Evolutionary conservation across 2,797 vertebrate genomes (phyloP).

Genomic region (Eleutherodactylus coqui): DNA sequence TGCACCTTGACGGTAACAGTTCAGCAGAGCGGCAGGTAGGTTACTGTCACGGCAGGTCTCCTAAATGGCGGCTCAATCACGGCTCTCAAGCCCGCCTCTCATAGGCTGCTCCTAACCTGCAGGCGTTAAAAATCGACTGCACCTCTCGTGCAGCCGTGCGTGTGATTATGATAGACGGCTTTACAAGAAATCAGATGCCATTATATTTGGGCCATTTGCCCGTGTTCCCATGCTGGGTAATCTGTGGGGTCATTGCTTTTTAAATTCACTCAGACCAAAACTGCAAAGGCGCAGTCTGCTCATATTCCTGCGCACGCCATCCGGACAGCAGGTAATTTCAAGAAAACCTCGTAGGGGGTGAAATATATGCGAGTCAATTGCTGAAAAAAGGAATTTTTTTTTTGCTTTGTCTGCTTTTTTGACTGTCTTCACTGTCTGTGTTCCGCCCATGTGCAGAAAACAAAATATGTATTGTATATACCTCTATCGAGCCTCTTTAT

Average conservation of each 20-base stretch:
- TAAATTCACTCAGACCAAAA: slow-evolving; percentile 32
- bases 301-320: neutral
- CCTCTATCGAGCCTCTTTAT: too few relatives aligned
- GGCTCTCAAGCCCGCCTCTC: neutral
- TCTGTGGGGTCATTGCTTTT: slow-evolving; percentile 55
- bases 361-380: neutral
- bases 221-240: slow-evolving; percentile 53
- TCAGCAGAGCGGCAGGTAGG: neutral
- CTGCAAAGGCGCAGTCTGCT: neutral
- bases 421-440: neutral
- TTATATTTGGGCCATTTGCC: slow-evolving; percentile 50
- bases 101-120: slow-evolving; percentile 4
- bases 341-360: neutral
- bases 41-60: slow-evolving; percentile 29
- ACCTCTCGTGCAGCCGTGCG: slow-evolving; percentile 10
- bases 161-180: slow-evolving; percentile 54
- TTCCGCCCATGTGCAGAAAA: too few relatives aligned
- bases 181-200: slow-evolving; percentile 42
- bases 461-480: too few relatives aligned
- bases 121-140: neutral
- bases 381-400: neutral
- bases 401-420: neutral
- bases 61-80: slow-evolving; percentile 38
- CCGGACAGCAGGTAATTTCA: neutral
- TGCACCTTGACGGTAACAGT: neutral